A percentile compares a stretch with the other conserved stretches of the same genome.
These are phyloP conservation scores for Arothron firmamentum DNA, from an alignment of 2,113 vertebrate genomes.

Conservation along the genomic window DNA sequence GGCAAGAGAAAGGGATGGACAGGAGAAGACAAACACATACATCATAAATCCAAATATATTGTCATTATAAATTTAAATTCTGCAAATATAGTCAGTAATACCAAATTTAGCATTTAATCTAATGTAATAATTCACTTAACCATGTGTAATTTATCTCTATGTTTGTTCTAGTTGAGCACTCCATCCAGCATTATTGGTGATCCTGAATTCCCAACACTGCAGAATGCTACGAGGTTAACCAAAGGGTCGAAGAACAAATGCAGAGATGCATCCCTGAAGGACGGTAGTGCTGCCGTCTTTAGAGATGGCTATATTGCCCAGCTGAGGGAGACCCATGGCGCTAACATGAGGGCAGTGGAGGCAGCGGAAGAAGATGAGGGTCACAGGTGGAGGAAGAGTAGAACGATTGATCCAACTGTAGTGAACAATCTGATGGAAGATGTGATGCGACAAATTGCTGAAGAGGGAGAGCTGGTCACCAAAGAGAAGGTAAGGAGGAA, in stretches of 20 bases:
- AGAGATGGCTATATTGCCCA: slow-evolving; percentile 58
- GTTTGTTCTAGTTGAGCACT: no score
- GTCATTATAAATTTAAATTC: no score
- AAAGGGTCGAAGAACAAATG: slow-evolving; percentile 45
- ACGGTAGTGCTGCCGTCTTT: slow-evolving; percentile 22
- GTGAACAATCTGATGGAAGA: slow-evolving; percentile 65
- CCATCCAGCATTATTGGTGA: no score
- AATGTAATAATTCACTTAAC: no score
- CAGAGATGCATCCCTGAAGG: slow-evolving; percentile 8
- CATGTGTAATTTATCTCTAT: no score
- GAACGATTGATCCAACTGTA: slow-evolving; percentile 1
- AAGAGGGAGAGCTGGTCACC: slow-evolving; percentile 73
- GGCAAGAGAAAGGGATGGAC: no score
- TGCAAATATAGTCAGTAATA: no score
- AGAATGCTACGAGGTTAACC: slow-evolving; percentile 12
- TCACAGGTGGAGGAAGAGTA: slow-evolving; percentile 1
- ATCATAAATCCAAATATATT: no score
- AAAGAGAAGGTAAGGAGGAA: slow-evolving; percentile 59
- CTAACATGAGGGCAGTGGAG: slow-evolving; percentile 61
- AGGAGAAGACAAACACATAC: no score
- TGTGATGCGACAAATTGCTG: slow-evolving; percentile 64
- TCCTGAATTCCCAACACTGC: no score
- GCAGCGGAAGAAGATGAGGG: slow-evolving; percentile 30
- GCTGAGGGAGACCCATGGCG: slow-evolving; percentile 65
- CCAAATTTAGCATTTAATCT: no score